Conservation (phyloP, 2,797 vertebrate species). For the Lagorchestes hirsutus region DNA sequence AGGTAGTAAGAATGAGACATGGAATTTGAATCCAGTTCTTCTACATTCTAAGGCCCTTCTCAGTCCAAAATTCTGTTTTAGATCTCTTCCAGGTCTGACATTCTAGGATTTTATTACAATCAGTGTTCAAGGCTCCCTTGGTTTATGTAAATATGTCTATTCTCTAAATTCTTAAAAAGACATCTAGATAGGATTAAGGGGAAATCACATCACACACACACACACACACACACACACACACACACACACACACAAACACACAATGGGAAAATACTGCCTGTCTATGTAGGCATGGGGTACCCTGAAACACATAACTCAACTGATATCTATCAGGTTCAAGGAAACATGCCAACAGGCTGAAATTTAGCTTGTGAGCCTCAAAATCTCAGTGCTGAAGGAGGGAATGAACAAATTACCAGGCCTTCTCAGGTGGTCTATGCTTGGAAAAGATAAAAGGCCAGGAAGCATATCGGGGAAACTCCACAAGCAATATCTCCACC, state of each 20-base stretch:
- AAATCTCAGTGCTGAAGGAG: not conserved
- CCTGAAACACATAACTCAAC: not conserved
- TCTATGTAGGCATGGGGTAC: not conserved
- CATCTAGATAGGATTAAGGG: not conserved
- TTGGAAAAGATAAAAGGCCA: not conserved
- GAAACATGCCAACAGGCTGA: not conserved
- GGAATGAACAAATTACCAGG: too few species aligned
- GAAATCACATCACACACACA: not conserved
- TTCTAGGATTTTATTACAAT: not conserved
- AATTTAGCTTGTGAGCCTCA: not conserved
- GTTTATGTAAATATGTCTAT: not conserved
- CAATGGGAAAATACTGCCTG: not conserved
- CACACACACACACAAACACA: not conserved
- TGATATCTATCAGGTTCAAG: not conserved
- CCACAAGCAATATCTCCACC: not conserved
- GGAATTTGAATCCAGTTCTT: not conserved
- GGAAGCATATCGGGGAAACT: not conserved
- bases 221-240: accelerated
- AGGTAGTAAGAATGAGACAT: not conserved
- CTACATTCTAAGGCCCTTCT: not conserved
- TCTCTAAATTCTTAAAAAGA: not conserved
- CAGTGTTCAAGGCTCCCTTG: not conserved
- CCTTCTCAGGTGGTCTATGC: not conserved
- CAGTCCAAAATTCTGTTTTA: not conserved
- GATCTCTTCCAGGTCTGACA: not conserved